Percentiles rank a stretch among this genome's conserved stretches.
phyloP scores from a whole-genome alignment of 2,888 invertebrate species.

The Uloborus plumipes region DNA sequence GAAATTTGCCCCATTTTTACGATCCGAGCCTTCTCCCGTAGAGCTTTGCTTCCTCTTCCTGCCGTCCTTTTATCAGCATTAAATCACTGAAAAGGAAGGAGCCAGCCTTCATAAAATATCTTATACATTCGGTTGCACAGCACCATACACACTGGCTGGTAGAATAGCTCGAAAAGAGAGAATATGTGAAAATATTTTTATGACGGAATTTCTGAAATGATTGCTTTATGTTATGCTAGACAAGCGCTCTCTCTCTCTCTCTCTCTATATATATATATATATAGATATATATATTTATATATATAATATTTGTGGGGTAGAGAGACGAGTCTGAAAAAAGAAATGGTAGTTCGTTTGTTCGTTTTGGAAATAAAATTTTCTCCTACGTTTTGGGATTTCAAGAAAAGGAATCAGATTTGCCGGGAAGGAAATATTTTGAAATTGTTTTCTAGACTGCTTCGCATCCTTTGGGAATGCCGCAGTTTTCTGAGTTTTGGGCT shows the following conservation, averaged over 20 bases:
- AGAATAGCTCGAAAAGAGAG: not conserved
- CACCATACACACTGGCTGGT: not conserved
- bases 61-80: not conserved
- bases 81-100: not conserved
- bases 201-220: constrained; percentile 1
- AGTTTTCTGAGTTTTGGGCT: too few relatives aligned
- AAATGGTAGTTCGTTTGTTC: not conserved
- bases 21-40: too few relatives aligned
- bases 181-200: not conserved
- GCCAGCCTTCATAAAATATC: constrained; percentile 1
- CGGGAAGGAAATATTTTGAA: not conserved
- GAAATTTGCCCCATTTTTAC: too few relatives aligned
- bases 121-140: constrained; percentile 2
- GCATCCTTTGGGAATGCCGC: not conserved
- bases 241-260: not conserved
- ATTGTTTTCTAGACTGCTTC: not conserved
- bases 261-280: too few relatives aligned
- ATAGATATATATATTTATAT: not conserved
- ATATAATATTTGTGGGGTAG: not conserved
- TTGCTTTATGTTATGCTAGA: not conserved
- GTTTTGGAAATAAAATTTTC: not conserved
- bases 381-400: not conserved
- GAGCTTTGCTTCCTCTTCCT: not conserved
- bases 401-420: not conserved
- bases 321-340: not conserved